A percentile compares a stretch with the other conserved stretches of the same genome.
These are phyloP conservation scores for Euproctis similis DNA, from an alignment of 2,888 invertebrate genomes.

Conservation along the genomic window DNA sequence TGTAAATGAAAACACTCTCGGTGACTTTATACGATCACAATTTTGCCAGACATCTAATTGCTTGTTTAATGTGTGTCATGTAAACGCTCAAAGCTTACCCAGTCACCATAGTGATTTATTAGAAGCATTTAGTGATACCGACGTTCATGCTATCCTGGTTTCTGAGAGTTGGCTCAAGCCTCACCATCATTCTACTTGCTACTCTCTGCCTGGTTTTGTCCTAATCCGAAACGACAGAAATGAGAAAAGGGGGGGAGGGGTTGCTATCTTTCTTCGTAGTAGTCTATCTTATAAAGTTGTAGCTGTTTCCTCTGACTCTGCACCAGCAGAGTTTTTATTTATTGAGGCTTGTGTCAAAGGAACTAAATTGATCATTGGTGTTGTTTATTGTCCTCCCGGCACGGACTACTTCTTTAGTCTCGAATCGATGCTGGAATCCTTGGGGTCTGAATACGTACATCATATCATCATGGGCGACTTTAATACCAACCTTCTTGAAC, in stretches of 20 bases:
- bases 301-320: background rate
- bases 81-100: background rate
- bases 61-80: background rate
- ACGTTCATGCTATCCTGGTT: background rate
- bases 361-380: background rate
- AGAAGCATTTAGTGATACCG: background rate
- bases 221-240: background rate
- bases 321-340: too few species aligned
- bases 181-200: background rate
- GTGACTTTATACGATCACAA: background rate
- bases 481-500: background rate
- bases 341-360: too few species aligned
- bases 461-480: background rate
- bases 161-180: background rate
- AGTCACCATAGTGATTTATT: background rate
- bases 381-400: background rate
- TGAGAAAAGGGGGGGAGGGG: background rate
- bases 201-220: background rate
- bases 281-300: background rate
- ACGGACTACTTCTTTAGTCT: background rate
- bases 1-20: background rate
- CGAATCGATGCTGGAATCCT: background rate
- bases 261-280: background rate
- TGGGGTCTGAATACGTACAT: background rate
- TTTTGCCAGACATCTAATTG: background rate